Base-by-base conservation (phyloP, 2,113 vertebrate genomes). In the Oncorhynchus clarkii region DNA sequence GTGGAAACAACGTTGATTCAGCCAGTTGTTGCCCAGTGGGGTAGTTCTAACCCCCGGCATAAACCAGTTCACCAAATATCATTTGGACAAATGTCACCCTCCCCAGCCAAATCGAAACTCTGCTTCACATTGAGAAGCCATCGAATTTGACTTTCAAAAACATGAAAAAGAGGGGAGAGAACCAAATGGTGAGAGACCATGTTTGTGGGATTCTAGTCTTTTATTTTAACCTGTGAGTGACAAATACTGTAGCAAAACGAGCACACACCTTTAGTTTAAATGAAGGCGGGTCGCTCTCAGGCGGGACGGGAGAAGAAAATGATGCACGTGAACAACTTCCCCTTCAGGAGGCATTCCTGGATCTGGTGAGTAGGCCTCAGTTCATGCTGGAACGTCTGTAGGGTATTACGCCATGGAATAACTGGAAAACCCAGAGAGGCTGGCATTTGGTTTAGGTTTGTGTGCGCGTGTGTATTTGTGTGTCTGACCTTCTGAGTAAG, bases 301-400 rank as follows among this genome's bases (percentile, higher is more conserved):
- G 90, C 82, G 84, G 88, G 88, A 93, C 93, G 89, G 93, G 80
- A 91, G 86, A 89, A 90, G 88, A 94, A 93, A 88, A 96, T 95
- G 94, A 96, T 96, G 95, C 95, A 96, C 54, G 93, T 96, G 90
- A 96, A 96, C 90, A 95, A 94, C 91, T 96, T 95, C 85, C 95
- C 95, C 60, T 94, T 96, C 92, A 94, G 95, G 90, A 96, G 95
- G 85, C 95, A 96, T 94, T 96, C 95, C 71, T 96, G 95, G 95
- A 96, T 96, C 92, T 96, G 95, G 95, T 96, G 88, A 96, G 95
- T 84, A 70, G 49, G 31, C 22, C 26, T 18, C 26, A 14, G 27
- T 34, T 14, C 49, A 22, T 26, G 22, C 26, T 64, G 29, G 45
- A 8, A 29, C 45, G 60, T 12, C 22, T 64, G 18, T 66, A 49